Conservation (phyloP, 2,797 vertebrate species). For the Rhinogobio ventralis region DNA sequence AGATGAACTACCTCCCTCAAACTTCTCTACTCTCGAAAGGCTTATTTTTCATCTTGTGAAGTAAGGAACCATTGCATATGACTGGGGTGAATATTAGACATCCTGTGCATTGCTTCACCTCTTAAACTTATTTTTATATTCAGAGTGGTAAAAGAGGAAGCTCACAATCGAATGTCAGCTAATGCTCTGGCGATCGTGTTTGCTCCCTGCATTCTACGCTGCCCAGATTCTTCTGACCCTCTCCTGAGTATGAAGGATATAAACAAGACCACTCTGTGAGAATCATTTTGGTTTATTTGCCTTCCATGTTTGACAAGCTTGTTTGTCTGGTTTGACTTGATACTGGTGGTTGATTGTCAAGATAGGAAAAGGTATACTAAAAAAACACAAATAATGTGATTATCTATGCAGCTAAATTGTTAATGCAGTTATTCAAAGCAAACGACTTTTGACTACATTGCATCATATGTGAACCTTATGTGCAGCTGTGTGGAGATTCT, state of each 20-base stretch:
- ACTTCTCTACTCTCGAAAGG: constrained; percentile 89
- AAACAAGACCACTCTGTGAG: constrained; percentile 93
- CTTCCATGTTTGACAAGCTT: not conserved
- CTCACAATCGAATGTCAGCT: constrained; percentile 92
- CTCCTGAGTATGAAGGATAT: constrained; percentile 93
- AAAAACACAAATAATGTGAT: not conserved
- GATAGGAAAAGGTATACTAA: not conserved
- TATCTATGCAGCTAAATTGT: not conserved
- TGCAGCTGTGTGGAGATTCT: constrained; percentile 93
- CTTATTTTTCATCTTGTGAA: constrained; percentile 96
- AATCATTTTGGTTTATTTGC: constrained; percentile 1
- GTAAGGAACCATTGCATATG: constrained; percentile 70
- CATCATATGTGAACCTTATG: not conserved
- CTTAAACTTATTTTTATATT: constrained; percentile 49
- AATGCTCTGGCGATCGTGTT: constrained; percentile 93
- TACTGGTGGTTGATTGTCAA: not conserved
- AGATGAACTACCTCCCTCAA: constrained; percentile 89
- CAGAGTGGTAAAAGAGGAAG: constrained; percentile 91
- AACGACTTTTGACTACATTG: not conserved
- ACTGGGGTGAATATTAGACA: not conserved
- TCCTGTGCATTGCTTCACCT: not conserved
- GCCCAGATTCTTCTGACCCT: constrained; percentile 86
- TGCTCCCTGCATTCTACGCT: constrained; percentile 92
- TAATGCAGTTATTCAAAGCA: not conserved
- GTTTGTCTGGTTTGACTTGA: not conserved